These are phyloP conservation scores for Eupithecia centaureata DNA, from an alignment of 2,888 invertebrate genomes.

Conservation along the genomic window DNA sequence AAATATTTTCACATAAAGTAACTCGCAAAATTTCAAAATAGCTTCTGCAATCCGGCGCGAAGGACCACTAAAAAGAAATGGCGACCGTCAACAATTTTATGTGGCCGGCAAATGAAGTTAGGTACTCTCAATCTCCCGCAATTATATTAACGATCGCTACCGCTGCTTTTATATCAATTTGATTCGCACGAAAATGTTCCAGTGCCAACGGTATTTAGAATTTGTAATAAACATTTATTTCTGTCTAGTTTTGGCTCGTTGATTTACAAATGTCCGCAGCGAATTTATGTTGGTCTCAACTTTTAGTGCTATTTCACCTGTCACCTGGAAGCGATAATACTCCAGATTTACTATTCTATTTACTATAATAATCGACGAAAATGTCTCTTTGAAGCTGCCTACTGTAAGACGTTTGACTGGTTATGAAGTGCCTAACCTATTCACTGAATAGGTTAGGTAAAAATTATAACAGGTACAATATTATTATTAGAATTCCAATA, in stretches of 20 bases:
- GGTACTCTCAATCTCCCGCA: neutral
- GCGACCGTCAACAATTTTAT: conserved; percentile 1
- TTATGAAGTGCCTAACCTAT: neutral
- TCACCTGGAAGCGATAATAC: neutral
- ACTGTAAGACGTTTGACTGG: neutral
- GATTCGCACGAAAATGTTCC: conserved; percentile 23
- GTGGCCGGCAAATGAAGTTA: neutral
- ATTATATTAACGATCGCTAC: neutral
- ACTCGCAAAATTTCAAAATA: neutral
- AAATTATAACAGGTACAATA: too few species aligned
- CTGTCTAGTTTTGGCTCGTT: conserved; percentile 23
- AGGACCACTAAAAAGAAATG: conserved; percentile 10
- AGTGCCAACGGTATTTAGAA: conserved; percentile 24
- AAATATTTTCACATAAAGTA: neutral
- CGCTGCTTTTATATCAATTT: conserved; percentile 24
- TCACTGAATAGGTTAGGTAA: too few species aligned
- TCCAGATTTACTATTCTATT: neutral
- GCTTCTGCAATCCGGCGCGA: neutral
- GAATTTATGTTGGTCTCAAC: conserved; percentile 19
- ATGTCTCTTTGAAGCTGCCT: neutral
- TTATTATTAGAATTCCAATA: too few species aligned
- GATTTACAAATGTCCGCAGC: conserved; percentile 24
- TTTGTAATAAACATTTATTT: conserved; percentile 33
- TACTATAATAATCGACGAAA: neutral
- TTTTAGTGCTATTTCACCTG: conserved; percentile 22